Conservation (phyloP, 2,113 vertebrate genomes). For the Lampris incognitus region DNA sequence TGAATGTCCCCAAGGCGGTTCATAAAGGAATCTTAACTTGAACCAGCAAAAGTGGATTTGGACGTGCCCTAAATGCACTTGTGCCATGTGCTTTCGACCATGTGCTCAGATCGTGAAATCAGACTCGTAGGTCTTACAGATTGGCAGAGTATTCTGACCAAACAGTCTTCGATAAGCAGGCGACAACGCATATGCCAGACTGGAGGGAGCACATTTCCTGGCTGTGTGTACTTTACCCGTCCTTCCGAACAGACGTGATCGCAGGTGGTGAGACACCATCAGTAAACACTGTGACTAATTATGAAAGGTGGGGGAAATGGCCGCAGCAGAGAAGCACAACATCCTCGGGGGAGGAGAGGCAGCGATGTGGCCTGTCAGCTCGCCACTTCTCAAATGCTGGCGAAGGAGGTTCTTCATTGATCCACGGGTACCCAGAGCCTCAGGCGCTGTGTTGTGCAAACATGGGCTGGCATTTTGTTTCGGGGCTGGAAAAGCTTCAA, state of each 20-base stretch:
- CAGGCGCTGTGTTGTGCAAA: background rate
- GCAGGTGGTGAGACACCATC: background rate
- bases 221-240: background rate
- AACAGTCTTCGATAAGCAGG: no score
- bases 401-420: slow-evolving; percentile 26
- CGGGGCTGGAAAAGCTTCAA: background rate
- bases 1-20: no score
- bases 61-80: no score
- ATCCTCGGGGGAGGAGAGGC: background rate
- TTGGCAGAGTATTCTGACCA: no score
- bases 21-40: no score
- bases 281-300: slow-evolving; percentile 8
- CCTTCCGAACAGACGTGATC: background rate
- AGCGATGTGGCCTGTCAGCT: slow-evolving; percentile 14
- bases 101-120: no score
- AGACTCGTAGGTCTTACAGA: no score
- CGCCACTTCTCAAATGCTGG: slow-evolving; percentile 15
- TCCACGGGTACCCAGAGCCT: background rate
- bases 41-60: no score
- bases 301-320: background rate
- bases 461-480: background rate
- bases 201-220: background rate
- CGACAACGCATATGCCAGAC: background rate
- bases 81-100: no score
- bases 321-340: slow-evolving; percentile 11